Evolutionary conservation across 2,888 invertebrate species (phyloP).

Genomic region (Osmoderma eremita): DNA sequence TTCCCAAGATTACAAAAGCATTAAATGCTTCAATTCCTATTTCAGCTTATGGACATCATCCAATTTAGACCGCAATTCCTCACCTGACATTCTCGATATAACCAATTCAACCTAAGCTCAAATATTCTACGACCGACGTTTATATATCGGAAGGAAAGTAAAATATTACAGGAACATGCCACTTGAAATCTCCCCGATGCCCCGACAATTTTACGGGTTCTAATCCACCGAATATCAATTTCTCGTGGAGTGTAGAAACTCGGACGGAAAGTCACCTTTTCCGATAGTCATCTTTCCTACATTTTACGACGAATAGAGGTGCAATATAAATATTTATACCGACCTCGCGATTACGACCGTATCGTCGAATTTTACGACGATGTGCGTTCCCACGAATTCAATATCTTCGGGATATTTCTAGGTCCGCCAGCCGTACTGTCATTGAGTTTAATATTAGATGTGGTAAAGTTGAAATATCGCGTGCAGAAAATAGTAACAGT

Average conservation of each 20-base stretch:
- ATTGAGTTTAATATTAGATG: conserved; percentile 25
- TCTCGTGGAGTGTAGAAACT: background rate
- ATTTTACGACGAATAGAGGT: conserved; percentile 1
- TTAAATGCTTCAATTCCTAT: too few species aligned
- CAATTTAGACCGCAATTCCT: too few species aligned
- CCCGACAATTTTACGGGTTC: too few species aligned
- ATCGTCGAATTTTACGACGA: conserved; percentile 13
- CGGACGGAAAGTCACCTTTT: background rate
- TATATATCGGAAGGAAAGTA: too few species aligned
- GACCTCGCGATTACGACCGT: conserved; percentile 11
- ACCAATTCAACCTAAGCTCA: too few species aligned
- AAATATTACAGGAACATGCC: too few species aligned
- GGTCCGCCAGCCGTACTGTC: background rate
- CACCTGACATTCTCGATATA: too few species aligned
- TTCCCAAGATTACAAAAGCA: too few species aligned
- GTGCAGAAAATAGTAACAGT: background rate
- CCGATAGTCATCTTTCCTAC: background rate
- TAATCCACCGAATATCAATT: conserved; percentile 27
- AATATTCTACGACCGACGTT: too few species aligned
- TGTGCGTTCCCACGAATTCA: conserved; percentile 9
- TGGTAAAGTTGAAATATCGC: background rate
- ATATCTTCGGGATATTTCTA: conserved; percentile 16
- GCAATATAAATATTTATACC: conserved; percentile 15
- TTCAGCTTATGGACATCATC: too few species aligned
- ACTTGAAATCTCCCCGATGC: too few species aligned